Evolutionary conservation across 2,113 vertebrate genomes (phyloP).

Genomic region (Leucopternis melanops): DNA sequence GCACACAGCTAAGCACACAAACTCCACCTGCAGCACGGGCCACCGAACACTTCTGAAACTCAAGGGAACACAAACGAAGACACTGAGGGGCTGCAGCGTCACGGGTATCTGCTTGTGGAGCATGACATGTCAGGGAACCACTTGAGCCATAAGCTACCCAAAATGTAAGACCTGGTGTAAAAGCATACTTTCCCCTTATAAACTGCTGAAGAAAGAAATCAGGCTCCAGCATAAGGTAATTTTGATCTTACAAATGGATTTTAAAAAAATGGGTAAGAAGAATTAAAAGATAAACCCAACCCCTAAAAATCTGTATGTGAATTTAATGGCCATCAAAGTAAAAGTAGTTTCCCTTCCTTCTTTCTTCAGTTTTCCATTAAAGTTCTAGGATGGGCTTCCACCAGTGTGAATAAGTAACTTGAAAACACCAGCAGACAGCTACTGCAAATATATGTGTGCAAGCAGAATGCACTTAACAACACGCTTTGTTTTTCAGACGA

Average conservation of each 20-base stretch:
- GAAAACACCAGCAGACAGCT: background rate
- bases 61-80: background rate
- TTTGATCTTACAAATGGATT: background rate
- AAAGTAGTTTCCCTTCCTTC: background rate
- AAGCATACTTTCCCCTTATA: background rate
- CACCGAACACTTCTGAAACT: background rate
- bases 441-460: fast-evolving
- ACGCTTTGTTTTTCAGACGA: background rate
- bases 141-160: fast-evolving
- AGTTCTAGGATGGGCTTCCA: background rate
- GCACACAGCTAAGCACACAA: background rate
- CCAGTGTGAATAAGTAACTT: background rate
- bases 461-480: background rate
- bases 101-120: background rate
- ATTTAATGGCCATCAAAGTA: background rate
- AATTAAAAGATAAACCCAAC: background rate
- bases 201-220: background rate
- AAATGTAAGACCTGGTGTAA: background rate
- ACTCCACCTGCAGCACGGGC: background rate
- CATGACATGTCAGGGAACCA: fast-evolving
- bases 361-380: background rate
- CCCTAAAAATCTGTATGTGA: background rate
- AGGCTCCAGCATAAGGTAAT: background rate
- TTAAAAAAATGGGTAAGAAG: background rate
- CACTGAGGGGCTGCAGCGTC: background rate